Percentiles rank a stretch among this genome's conserved stretches.
These are phyloP conservation scores for Anthopleura xanthogrammica DNA, from an alignment of 92 coral and sea anemone species.

Conservation along the genomic window DNA sequence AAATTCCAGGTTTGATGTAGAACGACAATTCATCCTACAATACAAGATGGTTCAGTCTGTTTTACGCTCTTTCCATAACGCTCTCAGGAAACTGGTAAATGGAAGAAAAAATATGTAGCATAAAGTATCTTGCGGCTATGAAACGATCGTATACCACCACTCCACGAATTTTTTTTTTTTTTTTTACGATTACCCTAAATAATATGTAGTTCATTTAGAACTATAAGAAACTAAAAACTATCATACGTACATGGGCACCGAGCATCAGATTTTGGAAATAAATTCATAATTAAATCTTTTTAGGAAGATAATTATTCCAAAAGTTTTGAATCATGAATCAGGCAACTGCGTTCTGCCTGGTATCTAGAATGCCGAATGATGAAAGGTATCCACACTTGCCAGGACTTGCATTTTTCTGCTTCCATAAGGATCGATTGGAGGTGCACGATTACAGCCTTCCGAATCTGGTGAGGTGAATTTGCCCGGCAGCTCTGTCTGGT, in stretches of 20 bases:
- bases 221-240: not conserved
- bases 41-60: too few species aligned
- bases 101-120: not conserved
- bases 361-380: not conserved
- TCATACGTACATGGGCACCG: too few species aligned
- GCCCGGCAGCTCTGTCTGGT: not conserved
- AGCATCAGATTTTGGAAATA: too few species aligned
- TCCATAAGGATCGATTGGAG: not conserved
- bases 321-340: not conserved
- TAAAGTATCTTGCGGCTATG: slow-evolving; percentile 10
- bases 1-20: too few species aligned
- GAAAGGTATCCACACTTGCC: not conserved
- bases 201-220: not conserved
- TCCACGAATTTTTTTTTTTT: not conserved
- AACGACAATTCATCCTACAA: too few species aligned
- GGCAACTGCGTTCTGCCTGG: not conserved
- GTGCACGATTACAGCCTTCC: not conserved
- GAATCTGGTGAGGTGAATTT: not conserved
- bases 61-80: too few species aligned
- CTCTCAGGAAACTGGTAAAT: too few species aligned
- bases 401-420: not conserved
- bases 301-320: not conserved
- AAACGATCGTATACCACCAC: slow-evolving; percentile 34
- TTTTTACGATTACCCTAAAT: not conserved
- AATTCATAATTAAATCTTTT: too few species aligned